Conservation (phyloP, 2,113 vertebrate genomes). For the Atrichornis clamosus region DNA sequence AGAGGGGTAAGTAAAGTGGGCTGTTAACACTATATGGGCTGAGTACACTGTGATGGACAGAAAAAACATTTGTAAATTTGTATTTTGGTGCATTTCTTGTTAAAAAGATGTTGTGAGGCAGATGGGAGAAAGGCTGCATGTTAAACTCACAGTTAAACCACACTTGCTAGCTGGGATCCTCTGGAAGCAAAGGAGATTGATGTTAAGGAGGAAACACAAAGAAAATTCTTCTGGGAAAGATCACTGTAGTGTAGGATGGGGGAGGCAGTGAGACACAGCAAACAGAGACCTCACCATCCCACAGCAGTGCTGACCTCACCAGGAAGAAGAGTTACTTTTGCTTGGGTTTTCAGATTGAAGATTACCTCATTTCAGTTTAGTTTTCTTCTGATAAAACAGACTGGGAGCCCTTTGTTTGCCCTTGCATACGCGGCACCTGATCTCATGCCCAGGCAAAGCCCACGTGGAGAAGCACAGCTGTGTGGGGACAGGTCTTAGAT, state of each 20-base stretch:
- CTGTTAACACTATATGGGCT: not conserved
- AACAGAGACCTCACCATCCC: not conserved
- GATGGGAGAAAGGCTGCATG: not conserved
- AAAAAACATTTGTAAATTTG: not conserved
- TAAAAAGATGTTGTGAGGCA: not conserved
- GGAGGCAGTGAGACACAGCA: not conserved
- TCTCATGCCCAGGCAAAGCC: not conserved
- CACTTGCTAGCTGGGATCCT: not conserved
- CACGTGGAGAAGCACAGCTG: not conserved
- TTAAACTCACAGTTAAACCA: not conserved
- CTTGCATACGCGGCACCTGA: not conserved
- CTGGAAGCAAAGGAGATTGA: not conserved
- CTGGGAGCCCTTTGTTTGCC: not conserved
- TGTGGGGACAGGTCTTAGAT: not conserved
- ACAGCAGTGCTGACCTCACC: not conserved
- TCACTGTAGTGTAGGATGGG: not conserved
- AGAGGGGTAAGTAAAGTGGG: not conserved
- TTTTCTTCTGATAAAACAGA: not conserved
- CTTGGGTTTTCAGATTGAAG: not conserved
- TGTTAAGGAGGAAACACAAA: not conserved
- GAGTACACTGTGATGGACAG: not conserved
- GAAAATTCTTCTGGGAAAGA: not conserved
- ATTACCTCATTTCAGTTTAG: not conserved
- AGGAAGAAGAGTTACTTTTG: not conserved
- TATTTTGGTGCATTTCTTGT: not conserved